Evolutionary conservation across 2,113 vertebrate species (phyloP).

Genomic region (Pao palembangensis): DNA sequence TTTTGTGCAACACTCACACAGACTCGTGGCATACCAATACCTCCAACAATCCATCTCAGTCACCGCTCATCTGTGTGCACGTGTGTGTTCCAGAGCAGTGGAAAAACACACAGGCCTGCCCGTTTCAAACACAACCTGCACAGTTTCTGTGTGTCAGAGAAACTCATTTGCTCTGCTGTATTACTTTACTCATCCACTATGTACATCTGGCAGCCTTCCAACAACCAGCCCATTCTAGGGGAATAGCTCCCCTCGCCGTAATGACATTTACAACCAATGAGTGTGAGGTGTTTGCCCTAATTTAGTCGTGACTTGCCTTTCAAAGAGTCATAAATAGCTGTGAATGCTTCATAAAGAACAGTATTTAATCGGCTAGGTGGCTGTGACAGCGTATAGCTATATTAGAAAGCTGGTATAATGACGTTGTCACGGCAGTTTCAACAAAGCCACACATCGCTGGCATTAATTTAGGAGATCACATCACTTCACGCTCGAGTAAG

Average conservation of each 20-base stretch:
- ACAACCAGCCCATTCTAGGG: constrained; percentile 37
- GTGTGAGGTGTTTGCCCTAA: constrained; percentile 38
- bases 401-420: neutral
- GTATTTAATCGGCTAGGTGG: constrained; percentile 8
- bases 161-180: constrained; percentile 34
- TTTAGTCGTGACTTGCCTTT: constrained; percentile 57
- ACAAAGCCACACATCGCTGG: neutral
- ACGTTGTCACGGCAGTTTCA: neutral
- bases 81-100: constrained; percentile 3
- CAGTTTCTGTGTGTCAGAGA: constrained; percentile 27
- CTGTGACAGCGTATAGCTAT: neutral
- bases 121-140: constrained; percentile 24
- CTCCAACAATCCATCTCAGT: neutral
- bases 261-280: constrained; percentile 47
- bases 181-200: constrained; percentile 30
- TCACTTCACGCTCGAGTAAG: neutral
- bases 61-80: neutral
- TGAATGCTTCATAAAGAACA: constrained; percentile 33
- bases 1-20: constrained; percentile 6
- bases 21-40: constrained; percentile 1
- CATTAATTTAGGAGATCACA: too few species aligned
- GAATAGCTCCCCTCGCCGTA: constrained; percentile 45
- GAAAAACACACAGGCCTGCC: neutral
- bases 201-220: constrained; percentile 43
- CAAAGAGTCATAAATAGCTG: constrained; percentile 55